Percentiles rank a stretch among this genome's conserved stretches.
Conservation (phyloP, 2,113 vertebrate genomes). For the Malurus alboscapulatus region DNA sequence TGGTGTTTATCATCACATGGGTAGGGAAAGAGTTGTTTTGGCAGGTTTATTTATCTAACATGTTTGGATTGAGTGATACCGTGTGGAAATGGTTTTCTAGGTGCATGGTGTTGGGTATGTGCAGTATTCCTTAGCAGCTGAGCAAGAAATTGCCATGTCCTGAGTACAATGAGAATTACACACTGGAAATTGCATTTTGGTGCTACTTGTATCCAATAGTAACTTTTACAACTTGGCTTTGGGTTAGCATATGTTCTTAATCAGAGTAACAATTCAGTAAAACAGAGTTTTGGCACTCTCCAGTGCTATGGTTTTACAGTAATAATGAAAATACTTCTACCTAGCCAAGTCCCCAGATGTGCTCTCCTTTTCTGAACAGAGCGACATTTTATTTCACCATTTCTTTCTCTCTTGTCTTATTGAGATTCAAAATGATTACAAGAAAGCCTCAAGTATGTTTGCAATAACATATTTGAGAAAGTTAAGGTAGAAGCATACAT, state of each 20-base stretch:
- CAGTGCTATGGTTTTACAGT: background rate
- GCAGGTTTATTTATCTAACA: background rate
- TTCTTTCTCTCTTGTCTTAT: background rate
- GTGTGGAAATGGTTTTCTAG: background rate
- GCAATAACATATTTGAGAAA: background rate
- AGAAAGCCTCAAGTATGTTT: background rate
- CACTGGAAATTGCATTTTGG: background rate
- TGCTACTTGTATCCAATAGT: background rate
- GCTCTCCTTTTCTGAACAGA: background rate
- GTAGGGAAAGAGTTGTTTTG: background rate
- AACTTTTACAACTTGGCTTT: background rate
- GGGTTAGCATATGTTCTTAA: background rate
- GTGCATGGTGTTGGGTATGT: background rate
- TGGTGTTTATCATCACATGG: constrained; percentile 43
- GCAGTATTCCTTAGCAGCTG: background rate
- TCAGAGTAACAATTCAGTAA: background rate
- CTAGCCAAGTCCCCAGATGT: background rate
- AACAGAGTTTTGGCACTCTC: background rate
- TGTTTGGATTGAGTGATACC: background rate
- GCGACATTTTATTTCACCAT: background rate
- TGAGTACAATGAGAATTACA: background rate
- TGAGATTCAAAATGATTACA: background rate
- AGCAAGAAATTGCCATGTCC: background rate
- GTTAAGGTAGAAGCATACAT: background rate
- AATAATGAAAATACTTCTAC: background rate